Conservation (phyloP, 2,113 vertebrate genomes). For the Erpornis zantholeuca region DNA sequence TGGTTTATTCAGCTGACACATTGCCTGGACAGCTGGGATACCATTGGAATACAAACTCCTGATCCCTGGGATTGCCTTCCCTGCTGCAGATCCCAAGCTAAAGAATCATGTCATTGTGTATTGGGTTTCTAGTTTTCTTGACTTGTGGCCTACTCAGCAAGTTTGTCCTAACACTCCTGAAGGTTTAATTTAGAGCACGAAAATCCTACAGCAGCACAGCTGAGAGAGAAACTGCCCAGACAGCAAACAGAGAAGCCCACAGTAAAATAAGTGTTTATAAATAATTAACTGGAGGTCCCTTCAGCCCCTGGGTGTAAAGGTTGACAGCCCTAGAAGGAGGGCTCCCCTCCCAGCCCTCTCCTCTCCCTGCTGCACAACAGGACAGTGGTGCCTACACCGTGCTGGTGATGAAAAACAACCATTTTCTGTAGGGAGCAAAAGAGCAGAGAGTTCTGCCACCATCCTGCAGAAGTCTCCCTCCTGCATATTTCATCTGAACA, state of each 20-base stretch:
- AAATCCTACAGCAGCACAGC: not conserved
- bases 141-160: not conserved
- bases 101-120: not conserved
- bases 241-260: not conserved
- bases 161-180: not conserved
- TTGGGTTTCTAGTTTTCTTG: not conserved
- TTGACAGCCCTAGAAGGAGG: not conserved
- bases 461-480: not conserved
- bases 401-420: not conserved
- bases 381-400: too few species aligned
- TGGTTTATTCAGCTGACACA: not conserved
- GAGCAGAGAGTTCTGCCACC: not conserved
- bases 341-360: not conserved
- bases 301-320: not conserved
- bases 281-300: not conserved
- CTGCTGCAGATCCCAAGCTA: not conserved
- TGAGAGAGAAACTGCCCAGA: not conserved
- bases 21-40: not conserved
- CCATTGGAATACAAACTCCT: not conserved
- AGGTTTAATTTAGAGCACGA: not conserved
- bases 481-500: not conserved
- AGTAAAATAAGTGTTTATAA: not conserved
- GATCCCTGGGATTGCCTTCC: not conserved
- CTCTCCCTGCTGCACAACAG: not conserved
- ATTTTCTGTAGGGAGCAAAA: not conserved